Evolutionary conservation across 2,797 vertebrate genomes (phyloP).

Genomic region (Poecilia wingei): DNA sequence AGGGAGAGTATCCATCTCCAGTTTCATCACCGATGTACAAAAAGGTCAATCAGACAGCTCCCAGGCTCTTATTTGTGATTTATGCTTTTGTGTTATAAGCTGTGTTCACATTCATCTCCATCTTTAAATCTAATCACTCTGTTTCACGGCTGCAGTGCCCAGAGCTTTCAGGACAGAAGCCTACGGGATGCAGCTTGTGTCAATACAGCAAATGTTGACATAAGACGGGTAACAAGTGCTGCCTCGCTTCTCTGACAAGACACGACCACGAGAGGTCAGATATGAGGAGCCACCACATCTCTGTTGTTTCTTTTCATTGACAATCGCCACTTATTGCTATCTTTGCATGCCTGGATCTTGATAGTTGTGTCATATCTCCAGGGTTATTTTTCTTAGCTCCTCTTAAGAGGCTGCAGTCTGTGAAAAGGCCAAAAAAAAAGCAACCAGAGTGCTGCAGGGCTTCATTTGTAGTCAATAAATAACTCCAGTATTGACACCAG

Average conservation of each 20-base stretch:
- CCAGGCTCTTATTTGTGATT: conserved; percentile 71
- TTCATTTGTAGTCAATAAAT: conserved; percentile 65
- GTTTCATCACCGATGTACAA: conserved; percentile 71
- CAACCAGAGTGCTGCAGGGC: conserved; percentile 27
- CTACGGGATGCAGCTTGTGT: conserved; percentile 75
- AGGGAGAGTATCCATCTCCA: conserved; percentile 57
- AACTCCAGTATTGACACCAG: conserved; percentile 60
- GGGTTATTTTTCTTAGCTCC: conserved; percentile 16
- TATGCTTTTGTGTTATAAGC: conserved; percentile 73
- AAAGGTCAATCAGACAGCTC: conserved; percentile 76
- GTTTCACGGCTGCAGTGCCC: conserved; percentile 46
- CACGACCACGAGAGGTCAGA: conserved; percentile 50
- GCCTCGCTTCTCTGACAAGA: conserved; percentile 47
- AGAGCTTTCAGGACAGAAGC: conserved; percentile 64
- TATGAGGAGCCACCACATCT: conserved; percentile 47
- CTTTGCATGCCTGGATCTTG: conserved; percentile 23
- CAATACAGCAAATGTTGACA: conserved; percentile 81
- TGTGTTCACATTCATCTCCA: conserved; percentile 76
- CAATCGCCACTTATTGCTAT: conserved; percentile 12
- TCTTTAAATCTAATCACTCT: conserved; percentile 80
- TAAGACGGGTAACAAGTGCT: conserved; percentile 68
- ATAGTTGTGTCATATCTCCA: conserved; percentile 32
- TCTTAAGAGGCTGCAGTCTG: conserved; percentile 15
- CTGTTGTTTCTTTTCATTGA: conserved; percentile 41
- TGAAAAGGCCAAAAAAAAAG: conserved; percentile 4